Evolutionary conservation across 2,113 vertebrate species (phyloP), one percentile per base, ranked within the genome.

Genomic region (Rallus limicola): DNA sequence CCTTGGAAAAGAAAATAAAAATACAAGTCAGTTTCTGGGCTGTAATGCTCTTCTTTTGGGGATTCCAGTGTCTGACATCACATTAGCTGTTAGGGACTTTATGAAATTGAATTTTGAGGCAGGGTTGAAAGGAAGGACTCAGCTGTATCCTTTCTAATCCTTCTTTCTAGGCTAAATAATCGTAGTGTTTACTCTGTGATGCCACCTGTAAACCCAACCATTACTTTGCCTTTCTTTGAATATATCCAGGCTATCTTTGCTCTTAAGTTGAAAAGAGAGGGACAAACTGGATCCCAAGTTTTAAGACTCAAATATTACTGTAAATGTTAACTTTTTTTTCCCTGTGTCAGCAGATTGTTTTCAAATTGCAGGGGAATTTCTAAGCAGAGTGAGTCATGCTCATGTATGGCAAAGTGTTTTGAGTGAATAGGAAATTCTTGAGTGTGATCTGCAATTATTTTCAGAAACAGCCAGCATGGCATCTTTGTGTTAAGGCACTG

Each of bases 81-180:
- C 0, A 1, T 64, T 53, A 82, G 72, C n/a, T 72, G 11, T 79
- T 82, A 5, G 12, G 31, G 36, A 62, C 82, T 79, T 76, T 20
- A 62, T 78, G 52, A 44, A 86, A 86, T 62, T 84, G 53, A 65
- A 44, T 93, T 93, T 90, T 96, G 80, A 84, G 48, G 29, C 17
- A 14, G 40, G 31, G 17, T 86, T 2, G 13, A 84, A 86, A 63
- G 64, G 48, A 90, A 13, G 13, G 20, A 70, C 65, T 89, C 20
- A 10, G 10, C 33, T 75, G n/a, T 87, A 69, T 93, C n/a, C 48
- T 84, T 86, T 86, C 34, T 81, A 92, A 86, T 90, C 69, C 16
- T 78, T 18, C 52, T 92, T 78, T 82, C 24, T 64, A 36, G 53
- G 36, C 40, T 82, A 75, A 82, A 50, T 88, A 75, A 53, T 90